These are phyloP conservation scores for Mixornis gularis DNA, from an alignment of 2,113 vertebrate genomes.

Conservation along the genomic window DNA sequence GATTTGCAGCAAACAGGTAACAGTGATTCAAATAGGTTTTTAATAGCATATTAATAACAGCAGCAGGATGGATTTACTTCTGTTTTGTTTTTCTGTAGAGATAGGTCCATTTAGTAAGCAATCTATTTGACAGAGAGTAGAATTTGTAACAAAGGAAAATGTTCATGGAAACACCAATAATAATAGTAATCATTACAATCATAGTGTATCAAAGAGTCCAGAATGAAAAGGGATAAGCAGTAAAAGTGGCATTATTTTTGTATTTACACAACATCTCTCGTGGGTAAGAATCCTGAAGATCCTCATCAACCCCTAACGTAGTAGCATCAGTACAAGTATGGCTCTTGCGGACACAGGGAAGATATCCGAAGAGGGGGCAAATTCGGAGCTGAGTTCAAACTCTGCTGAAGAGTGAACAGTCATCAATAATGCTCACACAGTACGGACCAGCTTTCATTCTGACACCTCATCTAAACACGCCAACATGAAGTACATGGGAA, in stretches of 20 bases:
- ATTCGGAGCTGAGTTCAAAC: background rate
- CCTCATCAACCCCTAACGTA: background rate
- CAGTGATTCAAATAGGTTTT: background rate
- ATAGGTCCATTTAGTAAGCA: constrained; percentile 17
- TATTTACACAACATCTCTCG: background rate
- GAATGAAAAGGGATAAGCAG: background rate
- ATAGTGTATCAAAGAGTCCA: background rate
- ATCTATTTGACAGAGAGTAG: background rate
- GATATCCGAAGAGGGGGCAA: background rate
- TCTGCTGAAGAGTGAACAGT: background rate
- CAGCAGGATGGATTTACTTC: background rate
- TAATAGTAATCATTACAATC: background rate
- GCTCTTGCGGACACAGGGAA: background rate
- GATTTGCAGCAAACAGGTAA: background rate
- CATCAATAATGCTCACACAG: background rate
- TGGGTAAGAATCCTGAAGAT: background rate
- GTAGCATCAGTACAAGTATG: background rate
- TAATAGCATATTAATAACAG: constrained; percentile 13
- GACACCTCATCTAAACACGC: background rate
- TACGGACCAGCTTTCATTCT: constrained; percentile 3
- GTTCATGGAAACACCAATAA: background rate
- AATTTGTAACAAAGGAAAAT: background rate
- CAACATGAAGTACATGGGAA: background rate
- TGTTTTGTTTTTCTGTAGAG: background rate
- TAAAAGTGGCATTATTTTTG: background rate